Base-by-base conservation (phyloP, 2,113 vertebrate species). In the Hipposideros armiger region DNA sequence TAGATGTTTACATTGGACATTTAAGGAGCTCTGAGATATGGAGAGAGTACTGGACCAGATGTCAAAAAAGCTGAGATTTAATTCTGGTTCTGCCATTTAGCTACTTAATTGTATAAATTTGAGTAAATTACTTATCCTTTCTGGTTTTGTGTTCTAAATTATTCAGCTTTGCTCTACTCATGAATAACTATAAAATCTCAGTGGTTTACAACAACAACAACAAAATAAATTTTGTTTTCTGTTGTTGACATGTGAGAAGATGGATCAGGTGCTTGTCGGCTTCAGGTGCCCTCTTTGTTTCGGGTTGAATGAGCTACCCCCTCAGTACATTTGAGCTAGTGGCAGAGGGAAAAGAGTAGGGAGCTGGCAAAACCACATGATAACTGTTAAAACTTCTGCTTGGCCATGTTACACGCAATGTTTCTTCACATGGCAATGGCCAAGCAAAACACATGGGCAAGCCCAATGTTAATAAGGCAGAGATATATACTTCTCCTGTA, bases 1-100 rank as follows among this genome's bases (percentile, higher is more conserved):
- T 76, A 76, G 52, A 62, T 66, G 20, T 76, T 52, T 47, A 50
- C 17, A 50, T 32, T 7, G 6, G 0, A 66, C n/a, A 82, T 50
- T 90, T 56, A 92, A 90, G 42, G 62, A 78, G 20, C 42, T 84
- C 40, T 85, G 67, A 80, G 90, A 85, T 73, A 90, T 19, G n/a
- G 40, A 83, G 56, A 74, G 28, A 64, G 67, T 36, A 36, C 15
- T 47, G 45, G 32, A 47, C 60, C 36, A 40, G 19, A 45, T 60
- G n/a, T 40, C 28, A 80, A 66, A 89, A 91, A 81, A 74, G 66
- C n/a, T 32, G 40, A 62, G 30, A 70, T 62, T 56, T 85, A 36
- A 40, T 83, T 82, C 60, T 92, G 62, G 16, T 72, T 62, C 20
- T 77, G 22, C 40, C 17, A 45, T 36, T 42, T 70, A 94, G 50